Conservation (phyloP, 2,113 vertebrate genomes). For the Malurus melanocephalus region DNA sequence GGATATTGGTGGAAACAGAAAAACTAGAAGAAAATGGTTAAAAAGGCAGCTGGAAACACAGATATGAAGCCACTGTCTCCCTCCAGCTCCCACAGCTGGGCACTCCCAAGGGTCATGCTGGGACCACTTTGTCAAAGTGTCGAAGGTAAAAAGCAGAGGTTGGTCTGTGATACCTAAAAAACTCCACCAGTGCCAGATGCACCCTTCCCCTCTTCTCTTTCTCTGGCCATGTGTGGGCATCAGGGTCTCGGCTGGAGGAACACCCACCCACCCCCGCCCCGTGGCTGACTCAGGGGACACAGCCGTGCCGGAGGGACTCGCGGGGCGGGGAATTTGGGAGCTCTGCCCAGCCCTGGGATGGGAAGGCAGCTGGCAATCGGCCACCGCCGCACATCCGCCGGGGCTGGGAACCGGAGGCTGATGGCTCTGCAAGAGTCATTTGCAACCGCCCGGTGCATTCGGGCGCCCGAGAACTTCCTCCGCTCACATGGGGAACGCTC, state of each 20-base stretch:
- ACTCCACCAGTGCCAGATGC: background rate
- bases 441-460: rapidly evolving
- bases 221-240: too few species aligned
- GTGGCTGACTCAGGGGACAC: background rate
- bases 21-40: background rate
- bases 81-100: background rate
- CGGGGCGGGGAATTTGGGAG: background rate
- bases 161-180: rapidly evolving
- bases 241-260: background rate
- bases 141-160: background rate
- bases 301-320: rapidly evolving
- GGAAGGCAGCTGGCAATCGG: background rate
- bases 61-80: rapidly evolving
- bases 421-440: background rate
- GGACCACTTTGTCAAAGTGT: background rate
- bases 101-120: rapidly evolving
- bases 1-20: background rate
- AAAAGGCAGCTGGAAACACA: background rate
- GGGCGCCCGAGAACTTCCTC: background rate
- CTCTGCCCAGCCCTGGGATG: background rate
- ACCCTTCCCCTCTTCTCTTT: background rate
- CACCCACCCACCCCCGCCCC: rapidly evolving
- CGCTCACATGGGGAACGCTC: rapidly evolving
- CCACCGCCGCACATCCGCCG: rapidly evolving
- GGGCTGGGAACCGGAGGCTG: background rate